Evolutionary conservation across 1,140 invertebrate species (phyloP).

Genomic region (Drosophila miranda): DNA sequence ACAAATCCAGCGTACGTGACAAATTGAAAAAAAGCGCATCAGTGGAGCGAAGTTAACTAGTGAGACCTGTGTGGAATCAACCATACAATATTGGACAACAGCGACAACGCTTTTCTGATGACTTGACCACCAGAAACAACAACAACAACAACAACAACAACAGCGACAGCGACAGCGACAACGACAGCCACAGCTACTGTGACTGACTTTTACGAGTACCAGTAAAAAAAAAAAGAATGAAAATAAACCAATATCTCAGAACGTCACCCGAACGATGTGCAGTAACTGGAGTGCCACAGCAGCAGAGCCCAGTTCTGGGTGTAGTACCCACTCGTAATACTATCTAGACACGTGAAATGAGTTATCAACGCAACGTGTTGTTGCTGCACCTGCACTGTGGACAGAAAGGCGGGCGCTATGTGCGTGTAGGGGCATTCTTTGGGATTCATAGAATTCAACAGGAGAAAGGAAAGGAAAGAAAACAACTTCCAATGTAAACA

Average conservation of each 20-base stretch:
- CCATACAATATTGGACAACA: slow-evolving; percentile 75
- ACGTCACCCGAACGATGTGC: slow-evolving; percentile 31
- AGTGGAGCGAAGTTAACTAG: slow-evolving; percentile 80
- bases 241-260: slow-evolving; percentile 46
- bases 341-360: slow-evolving; percentile 79
- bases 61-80: slow-evolving; percentile 80
- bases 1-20: slow-evolving; percentile 76
- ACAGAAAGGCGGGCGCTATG: not conserved
- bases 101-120: slow-evolving; percentile 65
- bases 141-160: slow-evolving; percentile 2
- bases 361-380: slow-evolving; percentile 53
- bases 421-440: slow-evolving; percentile 1
- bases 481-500: no score
- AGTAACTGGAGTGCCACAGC: slow-evolving; percentile 17
- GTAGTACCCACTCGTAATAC: slow-evolving; percentile 42
- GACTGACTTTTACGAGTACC: slow-evolving; percentile 65
- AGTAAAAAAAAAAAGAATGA: slow-evolving; percentile 49
- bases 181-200: slow-evolving; percentile 60
- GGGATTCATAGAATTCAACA: no score
- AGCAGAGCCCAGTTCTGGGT: no score
- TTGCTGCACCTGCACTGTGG: no score
- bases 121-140: slow-evolving; percentile 50
- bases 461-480: no score
- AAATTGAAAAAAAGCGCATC: slow-evolving; percentile 81
- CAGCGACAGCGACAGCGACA: slow-evolving; percentile 18